Evolutionary conservation across 2,888 invertebrate genomes (phyloP).

Genomic region (Phyllotreta cruciferae): DNA sequence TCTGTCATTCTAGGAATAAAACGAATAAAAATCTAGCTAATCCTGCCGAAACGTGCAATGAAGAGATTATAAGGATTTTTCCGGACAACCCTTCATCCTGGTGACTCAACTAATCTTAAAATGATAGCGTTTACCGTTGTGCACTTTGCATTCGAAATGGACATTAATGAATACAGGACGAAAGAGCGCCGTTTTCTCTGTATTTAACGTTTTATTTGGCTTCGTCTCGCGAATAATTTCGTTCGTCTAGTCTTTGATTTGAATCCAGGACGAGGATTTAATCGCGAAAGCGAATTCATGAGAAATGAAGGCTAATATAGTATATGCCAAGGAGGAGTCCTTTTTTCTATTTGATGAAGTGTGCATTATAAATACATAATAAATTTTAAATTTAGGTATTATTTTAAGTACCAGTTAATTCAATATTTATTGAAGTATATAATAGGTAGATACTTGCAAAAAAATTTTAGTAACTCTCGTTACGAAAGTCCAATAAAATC

Average conservation of each 20-base stretch:
- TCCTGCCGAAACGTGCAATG: slow-evolving; percentile 15
- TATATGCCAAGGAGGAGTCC: no score
- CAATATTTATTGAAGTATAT: no score
- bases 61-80: slow-evolving; percentile 29
- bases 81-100: slow-evolving; percentile 26
- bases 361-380: no score
- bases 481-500: no score
- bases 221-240: slow-evolving; percentile 25
- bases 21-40: slow-evolving; percentile 12
- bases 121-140: slow-evolving; percentile 24
- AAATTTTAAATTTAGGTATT: no score
- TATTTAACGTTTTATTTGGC: slow-evolving; percentile 23
- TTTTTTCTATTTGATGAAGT: no score
- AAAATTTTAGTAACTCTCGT: no score
- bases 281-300: no score
- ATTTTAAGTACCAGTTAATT: no score
- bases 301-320: no score
- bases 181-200: slow-evolving; percentile 23
- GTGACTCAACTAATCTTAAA: slow-evolving; percentile 30
- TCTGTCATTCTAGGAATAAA: no score
- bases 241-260: slow-evolving; percentile 16
- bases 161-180: slow-evolving; percentile 13
- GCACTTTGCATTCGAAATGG: slow-evolving; percentile 26
- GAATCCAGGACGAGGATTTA: slow-evolving; percentile 9
- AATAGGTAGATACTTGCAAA: no score